Base-by-base conservation (phyloP, 2,797 vertebrate genomes). In the Acestrorhynchus altus region DNA sequence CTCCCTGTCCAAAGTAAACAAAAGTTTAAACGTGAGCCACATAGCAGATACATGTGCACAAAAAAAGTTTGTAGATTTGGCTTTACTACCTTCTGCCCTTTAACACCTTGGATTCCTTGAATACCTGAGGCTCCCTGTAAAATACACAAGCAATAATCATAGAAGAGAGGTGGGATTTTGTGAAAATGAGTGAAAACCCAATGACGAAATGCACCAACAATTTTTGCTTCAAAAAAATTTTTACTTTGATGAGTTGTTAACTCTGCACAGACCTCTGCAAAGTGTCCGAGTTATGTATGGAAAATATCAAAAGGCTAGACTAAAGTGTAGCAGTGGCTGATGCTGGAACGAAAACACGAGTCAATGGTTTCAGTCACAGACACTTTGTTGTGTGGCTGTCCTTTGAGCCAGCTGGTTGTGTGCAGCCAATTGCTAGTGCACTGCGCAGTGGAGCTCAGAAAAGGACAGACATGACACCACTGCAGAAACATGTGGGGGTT, bases 41-140 rank as follows among this genome's bases (percentile, higher is more conserved):
- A 46, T 69, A 69, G 5, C 24, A 28, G 12, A 49, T 72, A 40
- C 15, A 57, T 31, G 5, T 72, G 46, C 22, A 72, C n/a, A 81
- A 18, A 75, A 12, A 51, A 74, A 76, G 0, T 74, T 79, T 61
- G 18, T 57, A 67, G 66, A n/a, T 35, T 61, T 18, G 35, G 8
- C 15, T 59, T 42, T 67, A 60, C 59, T 91, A 94, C 93, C 91
- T 90, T 82, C 83, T 72, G 85, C 72, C 91, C 92, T 89, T 88
- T 91, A 61, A 79, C 84, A 83, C 92, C 90, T 85, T 91, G 90
- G 73, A 89, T 82, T 79, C 92, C 92, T 60, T 84, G 88, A 82
- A 92, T 89, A 85, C 90, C 93, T 22, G 66, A 85, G 81, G 88
- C 86, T 67, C 94, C 93, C 93, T 94, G 86, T 65, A 76, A 83